Base-by-base conservation (phyloP, 2,113 vertebrate species). In the Puntigrus tetrazona region DNA sequence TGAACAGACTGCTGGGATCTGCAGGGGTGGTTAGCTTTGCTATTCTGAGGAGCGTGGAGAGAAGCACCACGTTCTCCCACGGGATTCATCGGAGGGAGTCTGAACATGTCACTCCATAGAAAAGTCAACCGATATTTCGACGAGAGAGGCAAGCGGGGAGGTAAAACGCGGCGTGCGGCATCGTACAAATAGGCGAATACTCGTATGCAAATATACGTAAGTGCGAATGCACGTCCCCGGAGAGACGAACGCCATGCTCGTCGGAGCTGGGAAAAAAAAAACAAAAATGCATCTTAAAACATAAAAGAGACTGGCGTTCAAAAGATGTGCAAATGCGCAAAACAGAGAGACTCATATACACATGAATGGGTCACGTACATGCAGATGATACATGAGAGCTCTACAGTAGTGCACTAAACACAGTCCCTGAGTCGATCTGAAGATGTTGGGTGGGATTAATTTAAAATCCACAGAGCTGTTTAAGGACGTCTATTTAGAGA, bases 11-110 rank as follows among this genome's bases (percentile, higher is more conserved):
- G 77, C 38, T 61, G 77, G 77, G 77, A 67, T 81, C 61, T 82
- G 79, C 78, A 63, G 72, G 73, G 80, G 81, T 82, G 67, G 79
- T 70, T 82, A 85, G 78, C 83, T 82, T 81, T 59, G 83, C 63
- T 77, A 55, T 67, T 84, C 65, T 34, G 50, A 85, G 20, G 63
- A 78, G 31, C n/a, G 13, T 77, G 50, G 75, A 27, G 63, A 41
- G 43, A 87, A 72, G 38, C 78, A 72, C 34, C 36, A 36, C 34
- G 27, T 34, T 76, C 77, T 87, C 86, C 78, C 47, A 41, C 59
- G 47, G 65, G 78, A 87, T 27, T 38, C 20, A 76, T 79, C 47
- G 29, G 74, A 78, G 63, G 55, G 84, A 85, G 83, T 84, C 78
- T 87, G 38, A 38, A 78, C 78, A 41, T 29, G 73, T 87, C 80